phyloP scores from a whole-genome alignment of 30 jellyfish, hydroid and myxozoan species.

The Turritopsis dohrnii region DNA sequence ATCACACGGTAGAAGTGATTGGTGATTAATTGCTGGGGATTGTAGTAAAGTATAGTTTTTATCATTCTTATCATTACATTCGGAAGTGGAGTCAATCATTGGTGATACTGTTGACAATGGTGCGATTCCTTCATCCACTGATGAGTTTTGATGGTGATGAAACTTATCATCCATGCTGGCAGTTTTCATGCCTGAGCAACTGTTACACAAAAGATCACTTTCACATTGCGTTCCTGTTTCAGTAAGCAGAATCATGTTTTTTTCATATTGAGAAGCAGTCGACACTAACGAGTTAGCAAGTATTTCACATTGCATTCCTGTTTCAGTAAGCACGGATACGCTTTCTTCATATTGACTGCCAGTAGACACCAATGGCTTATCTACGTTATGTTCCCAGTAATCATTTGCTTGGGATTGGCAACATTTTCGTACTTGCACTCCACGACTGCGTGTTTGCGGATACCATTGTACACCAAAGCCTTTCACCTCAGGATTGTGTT shows the following conservation, averaged over 20 bases:
- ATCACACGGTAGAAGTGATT: background rate
- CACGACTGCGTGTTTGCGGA: background rate
- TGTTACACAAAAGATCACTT: background rate
- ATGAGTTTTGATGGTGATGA: background rate
- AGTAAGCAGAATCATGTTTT: background rate
- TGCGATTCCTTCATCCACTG: background rate
- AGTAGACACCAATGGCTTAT: background rate
- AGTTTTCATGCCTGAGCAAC: background rate
- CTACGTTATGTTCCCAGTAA: no score
- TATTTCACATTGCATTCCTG: background rate
- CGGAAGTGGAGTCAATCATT: background rate
- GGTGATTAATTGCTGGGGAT: background rate
- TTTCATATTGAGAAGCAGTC: conserved; percentile 1
- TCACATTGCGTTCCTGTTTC: conserved; percentile 14
- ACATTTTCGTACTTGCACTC: background rate
- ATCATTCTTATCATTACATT: no score
- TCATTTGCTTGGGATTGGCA: background rate
- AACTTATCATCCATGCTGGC: background rate
- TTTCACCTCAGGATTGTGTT: background rate
- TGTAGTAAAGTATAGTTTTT: no score
- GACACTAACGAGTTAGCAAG: background rate
- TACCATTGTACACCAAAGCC: background rate
- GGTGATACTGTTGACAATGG: background rate
- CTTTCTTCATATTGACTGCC: background rate
- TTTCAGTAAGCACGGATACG: background rate